Evolutionary conservation across 2,888 invertebrate genomes (phyloP), one percentile per base, ranked within the genome.

Genomic region (Perithous albicinctus): DNA sequence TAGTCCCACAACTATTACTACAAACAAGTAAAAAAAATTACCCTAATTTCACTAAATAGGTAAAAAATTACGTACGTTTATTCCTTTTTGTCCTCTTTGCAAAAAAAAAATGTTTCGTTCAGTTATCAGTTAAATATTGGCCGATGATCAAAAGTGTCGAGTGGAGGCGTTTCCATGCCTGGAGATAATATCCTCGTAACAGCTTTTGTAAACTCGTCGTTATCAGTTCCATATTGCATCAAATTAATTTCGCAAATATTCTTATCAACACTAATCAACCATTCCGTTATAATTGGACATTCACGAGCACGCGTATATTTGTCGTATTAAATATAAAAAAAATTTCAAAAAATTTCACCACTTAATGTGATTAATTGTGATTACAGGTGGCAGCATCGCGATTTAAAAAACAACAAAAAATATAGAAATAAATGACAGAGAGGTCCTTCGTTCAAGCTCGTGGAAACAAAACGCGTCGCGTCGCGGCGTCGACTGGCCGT

Each of bases 401-500:
- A 61, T 18, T 12, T 4, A n/a, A 18, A 38, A 69, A 46, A 70
- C 29, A n/a, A 20, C n/a, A 32, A 63, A 63, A 23, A 67, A 51
- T 56, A 59, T 61, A 67, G 32, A 23, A 43, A 38, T 64, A 29
- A 76, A n/a, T 48, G 54, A 64, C 72, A 23, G 63, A 18, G 54
- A 56, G 73, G 26, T 69, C 10, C 56, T 38, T 41, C 75, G 63
- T 63, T 74, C 59, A 59, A 59, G 61, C 59, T 56, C 48, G 67
- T 66, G 66, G 69, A 46, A 48, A 67, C 61, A 82, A 80, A 79
- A 83, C 78, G 84, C 85, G 80, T 88, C 85, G 88, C 87, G 90
- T 88, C 89, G 87, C 89, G 87, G 84, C 89, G 89, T 87, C 77
- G 85, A 90, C 90, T 90, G 87, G 82, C 85, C 84, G 90, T 90